Evolutionary conservation across 2,888 invertebrate genomes (phyloP).

Genomic region (Lepidocyrtoides sp.): DNA sequence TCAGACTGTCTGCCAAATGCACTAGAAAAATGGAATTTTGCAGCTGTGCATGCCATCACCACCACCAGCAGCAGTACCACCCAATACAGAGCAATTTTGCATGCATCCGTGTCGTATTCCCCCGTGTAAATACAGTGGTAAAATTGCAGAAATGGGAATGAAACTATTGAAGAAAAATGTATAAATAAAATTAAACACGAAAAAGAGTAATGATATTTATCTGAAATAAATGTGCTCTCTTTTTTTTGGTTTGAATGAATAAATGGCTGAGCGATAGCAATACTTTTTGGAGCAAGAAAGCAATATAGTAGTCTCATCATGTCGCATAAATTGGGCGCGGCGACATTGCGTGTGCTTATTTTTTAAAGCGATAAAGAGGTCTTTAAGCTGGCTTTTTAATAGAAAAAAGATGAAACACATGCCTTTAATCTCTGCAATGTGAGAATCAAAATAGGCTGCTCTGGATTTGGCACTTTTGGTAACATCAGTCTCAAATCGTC

Average conservation of each 20-base stretch:
- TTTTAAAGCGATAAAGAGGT: slow-evolving; percentile 23
- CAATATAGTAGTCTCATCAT: neutral
- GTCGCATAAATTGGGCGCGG: slow-evolving; percentile 26
- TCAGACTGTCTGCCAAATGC: slow-evolving; percentile 10
- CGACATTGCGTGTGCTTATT: slow-evolving; percentile 2
- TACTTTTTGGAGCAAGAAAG: neutral
- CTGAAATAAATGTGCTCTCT: neutral
- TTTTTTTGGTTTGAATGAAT: neutral
- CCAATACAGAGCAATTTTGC: neutral
- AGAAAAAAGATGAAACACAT: slow-evolving; percentile 85
- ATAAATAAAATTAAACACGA: neutral
- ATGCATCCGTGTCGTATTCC: slow-evolving; percentile 14
- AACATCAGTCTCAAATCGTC: slow-evolving; percentile 88
- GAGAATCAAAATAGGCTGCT: slow-evolving; percentile 92
- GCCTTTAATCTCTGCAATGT: slow-evolving; percentile 96
- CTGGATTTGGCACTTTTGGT: slow-evolving; percentile 91
- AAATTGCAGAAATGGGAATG: too few relatives aligned
- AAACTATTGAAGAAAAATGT: neutral
- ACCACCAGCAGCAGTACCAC: neutral
- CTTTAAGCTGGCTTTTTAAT: neutral
- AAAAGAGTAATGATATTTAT: neutral
- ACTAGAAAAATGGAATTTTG: slow-evolving; percentile 13
- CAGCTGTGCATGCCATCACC: neutral
- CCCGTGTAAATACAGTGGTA: too few relatives aligned
- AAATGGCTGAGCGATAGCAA: neutral